Base-by-base conservation (phyloP, 2,888 invertebrate genomes). In the Morpho helenor region DNA sequence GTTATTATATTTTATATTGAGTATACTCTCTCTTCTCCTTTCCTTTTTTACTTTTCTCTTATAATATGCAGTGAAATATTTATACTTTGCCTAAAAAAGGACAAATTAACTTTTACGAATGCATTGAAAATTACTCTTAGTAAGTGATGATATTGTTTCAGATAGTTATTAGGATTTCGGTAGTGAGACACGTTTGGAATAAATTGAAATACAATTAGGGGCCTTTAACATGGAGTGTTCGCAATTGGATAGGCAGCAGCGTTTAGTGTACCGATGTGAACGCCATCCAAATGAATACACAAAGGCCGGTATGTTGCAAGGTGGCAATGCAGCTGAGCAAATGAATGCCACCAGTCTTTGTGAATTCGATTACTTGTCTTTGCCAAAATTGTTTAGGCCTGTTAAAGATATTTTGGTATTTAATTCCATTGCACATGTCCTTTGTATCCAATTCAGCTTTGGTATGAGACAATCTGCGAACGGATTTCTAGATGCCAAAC, bases 201-300 rank as follows among this genome's bases (percentile, higher is more conserved):
- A 89, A 87, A 88, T 89, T 88, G 87, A 88, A 88, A 80, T 86
- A 84, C 87, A 87, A 87, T 90, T 90, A 87, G 83, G 84, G 77
- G 80, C 82, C 79, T 87, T 88, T 88, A 88, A 87, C 88, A 87
- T 85, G 86, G 82, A 85, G 84, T 85, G 84, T 86, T 83, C 80
- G 82, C 80, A 80, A 83, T 84, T 84, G 84, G 79, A 78, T 82
- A 82, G 79, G 80, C 74, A 80, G 74, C 77, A 80, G 74, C 77
- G 75, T 76, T 75, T 72, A 72, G 76, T 72, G 73, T 74, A 73
- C 72, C 77, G 84, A 86, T 87, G 87, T 82, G 85, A 82, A 79
- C 82, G 71, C 86, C 84, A 86, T 85, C 76, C 80, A 82, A 84
- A 86, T 86, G 85, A 84, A 84, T 80, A 82, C 84, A 54, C 85